Evolutionary conservation across 2,888 invertebrate species (phyloP), one percentile per base, ranked within the genome.

Genomic region (Branchellion lobata): DNA sequence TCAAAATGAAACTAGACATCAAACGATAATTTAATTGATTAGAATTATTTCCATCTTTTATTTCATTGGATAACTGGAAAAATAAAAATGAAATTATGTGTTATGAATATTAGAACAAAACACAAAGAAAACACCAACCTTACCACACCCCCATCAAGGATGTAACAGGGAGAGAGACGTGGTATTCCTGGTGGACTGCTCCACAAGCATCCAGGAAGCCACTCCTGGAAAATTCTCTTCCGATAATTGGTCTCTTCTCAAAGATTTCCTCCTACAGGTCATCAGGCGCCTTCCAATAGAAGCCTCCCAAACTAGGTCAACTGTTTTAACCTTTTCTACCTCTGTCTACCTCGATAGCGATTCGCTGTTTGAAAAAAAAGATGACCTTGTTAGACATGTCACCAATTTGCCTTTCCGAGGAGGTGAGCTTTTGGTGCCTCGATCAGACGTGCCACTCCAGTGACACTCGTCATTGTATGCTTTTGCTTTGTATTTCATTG

Each of bases 151-250:
- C 40, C 40, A 8, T 40, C 40, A 5, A 40, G 40, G 8, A 14
- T 40, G 40, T 40, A 14, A 40, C 40, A 5, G 8, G 40, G 40
- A 61, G 34, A 36, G 24, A 18, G 71, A 81, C 24, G n/a, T 79
- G 2, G 72, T 79, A 29, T 73, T 80, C 75, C 61, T 79, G 57
- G 51, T 81, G 24, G 79, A 79, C 40, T 57, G 75, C 47, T 80
- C 79, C 11, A 21, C 73, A 18, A 79, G 79, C 47, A 71, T 80
- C 53, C 40, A 71, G 1, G 80, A 80, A 36, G 71, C 34, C 36
- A n/a, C 34, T 21, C 71, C 79, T 1, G 33, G 33, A 14, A 61
- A 57, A 33, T 21, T 18, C 11, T 31, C 33, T 53, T 21, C 53
- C 11, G 36, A 77, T 11, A 76, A 72, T 68, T 80, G 80, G 80